Conservation (phyloP, 2,888 invertebrate genomes). For the Dynastes grantii region DNA sequence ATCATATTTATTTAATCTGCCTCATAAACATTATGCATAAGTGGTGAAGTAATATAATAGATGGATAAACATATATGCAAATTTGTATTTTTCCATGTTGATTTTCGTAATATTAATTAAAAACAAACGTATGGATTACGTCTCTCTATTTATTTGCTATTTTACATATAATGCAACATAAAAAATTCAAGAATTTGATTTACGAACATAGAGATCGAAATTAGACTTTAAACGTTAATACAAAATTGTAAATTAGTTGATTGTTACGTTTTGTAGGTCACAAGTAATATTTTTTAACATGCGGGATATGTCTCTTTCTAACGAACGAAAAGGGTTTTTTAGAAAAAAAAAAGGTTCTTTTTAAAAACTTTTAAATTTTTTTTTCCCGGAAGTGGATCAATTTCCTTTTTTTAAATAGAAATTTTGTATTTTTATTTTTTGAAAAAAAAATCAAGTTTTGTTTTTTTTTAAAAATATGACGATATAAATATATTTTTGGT, state of each 20-base stretch:
- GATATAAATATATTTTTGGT: too few relatives aligned
- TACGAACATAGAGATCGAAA: neutral
- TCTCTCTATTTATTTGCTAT: neutral
- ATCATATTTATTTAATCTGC: neutral
- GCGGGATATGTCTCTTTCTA: too few relatives aligned
- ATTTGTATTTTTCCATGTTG: neutral
- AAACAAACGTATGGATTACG: constrained; percentile 2
- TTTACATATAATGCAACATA: constrained; percentile 25
- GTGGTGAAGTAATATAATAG: neutral
- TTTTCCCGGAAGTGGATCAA: too few relatives aligned
- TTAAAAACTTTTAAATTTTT: too few relatives aligned
- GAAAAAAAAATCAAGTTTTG: too few relatives aligned
- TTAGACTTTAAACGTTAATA: neutral
- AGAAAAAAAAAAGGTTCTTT: too few relatives aligned
- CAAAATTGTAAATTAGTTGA: neutral
- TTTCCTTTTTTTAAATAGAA: too few relatives aligned
- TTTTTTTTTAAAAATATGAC: too few relatives aligned
- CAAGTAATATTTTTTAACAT: too few relatives aligned
- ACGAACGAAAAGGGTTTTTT: too few relatives aligned
- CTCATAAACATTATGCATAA: neutral
- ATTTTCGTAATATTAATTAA: constrained; percentile 1
- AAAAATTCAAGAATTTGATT: constrained; percentile 21
- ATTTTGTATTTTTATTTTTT: too few relatives aligned
- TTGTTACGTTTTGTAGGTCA: too few relatives aligned
- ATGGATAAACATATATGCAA: neutral